phyloP scores from a whole-genome alignment of 2,888 invertebrate species.

The Noctua janthe region DNA sequence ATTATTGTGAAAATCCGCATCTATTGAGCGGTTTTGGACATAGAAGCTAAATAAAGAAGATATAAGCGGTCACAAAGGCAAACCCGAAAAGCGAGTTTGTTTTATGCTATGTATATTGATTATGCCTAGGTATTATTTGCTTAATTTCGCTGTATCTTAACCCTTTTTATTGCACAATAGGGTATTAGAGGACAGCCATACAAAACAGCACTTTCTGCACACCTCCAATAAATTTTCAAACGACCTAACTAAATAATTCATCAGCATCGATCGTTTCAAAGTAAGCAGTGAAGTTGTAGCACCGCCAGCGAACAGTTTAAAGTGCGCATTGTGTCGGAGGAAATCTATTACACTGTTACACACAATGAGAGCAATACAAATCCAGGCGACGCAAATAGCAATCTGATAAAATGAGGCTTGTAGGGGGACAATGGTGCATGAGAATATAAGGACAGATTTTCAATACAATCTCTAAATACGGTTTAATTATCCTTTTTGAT shows the following conservation, averaged over 20 bases:
- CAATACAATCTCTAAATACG: not conserved
- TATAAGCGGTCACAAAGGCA: not conserved
- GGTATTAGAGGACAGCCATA: not conserved
- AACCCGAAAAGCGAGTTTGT: not conserved
- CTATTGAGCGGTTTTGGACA: not conserved
- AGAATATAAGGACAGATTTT: constrained; percentile 6
- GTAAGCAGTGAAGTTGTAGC: constrained; percentile 23
- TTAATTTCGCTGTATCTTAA: not conserved
- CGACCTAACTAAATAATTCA: constrained; percentile 26
- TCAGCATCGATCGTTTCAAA: constrained; percentile 20
- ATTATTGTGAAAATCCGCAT: not conserved
- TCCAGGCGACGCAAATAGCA: constrained; percentile 65
- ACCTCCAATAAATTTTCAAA: constrained; percentile 13
- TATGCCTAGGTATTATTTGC: no score
- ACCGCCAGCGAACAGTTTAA: constrained; percentile 39
- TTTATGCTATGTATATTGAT: not conserved
- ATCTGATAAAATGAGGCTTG: constrained; percentile 65
- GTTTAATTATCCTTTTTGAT: no score
- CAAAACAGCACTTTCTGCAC: not conserved
- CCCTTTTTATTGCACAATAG: not conserved
- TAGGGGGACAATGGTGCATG: constrained; percentile 48
- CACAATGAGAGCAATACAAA: constrained; percentile 63
- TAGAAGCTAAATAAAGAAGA: not conserved
- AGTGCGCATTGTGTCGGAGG: constrained; percentile 48
- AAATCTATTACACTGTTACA: constrained; percentile 59